These are phyloP conservation scores for Catocala nupta DNA, from an alignment of 2,888 invertebrate species.

Conservation along the genomic window DNA sequence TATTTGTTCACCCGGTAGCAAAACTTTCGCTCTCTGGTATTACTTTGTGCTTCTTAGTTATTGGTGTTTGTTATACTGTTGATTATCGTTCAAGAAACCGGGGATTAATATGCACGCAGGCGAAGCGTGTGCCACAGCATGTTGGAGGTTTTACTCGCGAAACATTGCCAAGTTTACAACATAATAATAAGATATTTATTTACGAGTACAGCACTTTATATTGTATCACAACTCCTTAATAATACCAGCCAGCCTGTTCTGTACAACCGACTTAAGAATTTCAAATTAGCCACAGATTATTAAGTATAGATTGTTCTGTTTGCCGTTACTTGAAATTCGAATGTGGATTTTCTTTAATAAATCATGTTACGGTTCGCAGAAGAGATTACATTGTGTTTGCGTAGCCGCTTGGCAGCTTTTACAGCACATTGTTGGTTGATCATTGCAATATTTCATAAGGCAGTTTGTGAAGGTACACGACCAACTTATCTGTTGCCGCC, in stretches of 20 bases:
- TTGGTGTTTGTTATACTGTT: too few relatives aligned
- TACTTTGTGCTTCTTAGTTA: too few relatives aligned
- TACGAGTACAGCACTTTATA: constrained; percentile 20
- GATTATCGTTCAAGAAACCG: too few relatives aligned
- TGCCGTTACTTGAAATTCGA: constrained; percentile 67
- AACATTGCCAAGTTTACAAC: background rate
- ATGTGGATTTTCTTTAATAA: constrained; percentile 70
- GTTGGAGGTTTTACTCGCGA: too few relatives aligned
- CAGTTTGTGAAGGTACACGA: constrained; percentile 46
- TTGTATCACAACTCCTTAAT: constrained; percentile 31
- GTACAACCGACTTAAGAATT: constrained; percentile 52
- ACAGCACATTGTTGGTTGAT: constrained; percentile 68
- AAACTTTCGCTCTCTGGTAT: too few relatives aligned
- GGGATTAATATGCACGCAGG: too few relatives aligned
- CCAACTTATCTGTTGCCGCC: constrained; percentile 34
- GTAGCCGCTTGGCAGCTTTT: constrained; percentile 60
- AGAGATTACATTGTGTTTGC: constrained; percentile 77
- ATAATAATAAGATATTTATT: constrained; percentile 1
- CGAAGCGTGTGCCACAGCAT: too few relatives aligned
- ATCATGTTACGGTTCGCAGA: constrained; percentile 67
- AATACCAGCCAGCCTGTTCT: constrained; percentile 35
- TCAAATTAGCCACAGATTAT: constrained; percentile 62
- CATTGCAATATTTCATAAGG: constrained; percentile 61
- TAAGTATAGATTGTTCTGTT: constrained; percentile 60
- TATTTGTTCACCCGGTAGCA: too few relatives aligned